Base-by-base conservation (phyloP, 23 tunicate genomes). In the Aplidium turbinatum region DNA sequence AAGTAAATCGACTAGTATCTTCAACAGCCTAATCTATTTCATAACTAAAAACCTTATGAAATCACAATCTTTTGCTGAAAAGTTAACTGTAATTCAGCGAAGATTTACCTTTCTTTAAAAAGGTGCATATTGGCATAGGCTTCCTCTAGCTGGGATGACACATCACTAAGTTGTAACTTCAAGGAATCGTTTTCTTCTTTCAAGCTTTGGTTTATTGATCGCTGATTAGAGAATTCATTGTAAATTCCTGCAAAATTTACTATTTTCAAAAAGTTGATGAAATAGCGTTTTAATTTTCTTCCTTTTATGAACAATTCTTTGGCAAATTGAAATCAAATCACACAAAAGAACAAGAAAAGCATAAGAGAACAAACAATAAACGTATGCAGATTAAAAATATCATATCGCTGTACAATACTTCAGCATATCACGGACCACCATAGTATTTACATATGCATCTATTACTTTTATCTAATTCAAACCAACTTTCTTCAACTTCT, bases 111-210 rank as follows among this genome's bases (percentile, higher is more conserved):
- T 61, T 32, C 28, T 2, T 61, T 76, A 35, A 45, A 76, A 1
- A 52, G 42, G 6, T 60, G 72, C 51, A 63, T 38, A 31, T 30
- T 58, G 25, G 70, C 46, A 4, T 21, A 62, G 1, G 54, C 57
- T 31, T 76, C 82, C 47, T 76, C 82, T 6, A 58, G 30, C 7
- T 33, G 62, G 2, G 62, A 23, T 2, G 40, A 29, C 39, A 76
- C 27, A 26, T 30, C 47, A 46, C 62, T 76, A 28, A 35, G 31
- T 61, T 76, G 54, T 18, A 29, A 33, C 31, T 76, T 58, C 20
- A 76, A 47, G 22, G 35, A 31, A 1, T 61, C 21, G 27, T 76
- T 76, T 28, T 76, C 38, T 47, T 76, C 72, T 18, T 27, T 20
- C 3, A 76, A 39, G 22, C 62, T 40, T 18, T 33, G 31, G 48